Evolutionary conservation across 2,797 vertebrate genomes (phyloP).

Genomic region (Setipinna tenuifilis): DNA sequence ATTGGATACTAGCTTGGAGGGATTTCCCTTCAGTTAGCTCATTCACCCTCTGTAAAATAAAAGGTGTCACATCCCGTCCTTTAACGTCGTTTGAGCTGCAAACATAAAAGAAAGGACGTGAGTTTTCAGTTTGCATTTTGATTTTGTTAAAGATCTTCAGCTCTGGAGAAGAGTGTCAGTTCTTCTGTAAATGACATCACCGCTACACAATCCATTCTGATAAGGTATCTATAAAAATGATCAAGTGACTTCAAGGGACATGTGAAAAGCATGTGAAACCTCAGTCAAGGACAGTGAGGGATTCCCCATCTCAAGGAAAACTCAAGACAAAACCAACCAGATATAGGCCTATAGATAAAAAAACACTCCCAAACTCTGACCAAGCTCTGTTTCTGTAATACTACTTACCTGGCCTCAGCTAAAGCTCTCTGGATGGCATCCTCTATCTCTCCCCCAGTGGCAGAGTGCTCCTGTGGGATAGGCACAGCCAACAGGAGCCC

Average conservation of each 20-base stretch:
- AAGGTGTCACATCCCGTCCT: conserved; percentile 88
- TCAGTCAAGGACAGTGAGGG: background rate
- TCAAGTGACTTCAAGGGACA: background rate
- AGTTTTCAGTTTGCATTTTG: background rate
- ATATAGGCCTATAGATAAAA: too few relatives aligned
- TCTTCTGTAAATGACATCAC: too few relatives aligned
- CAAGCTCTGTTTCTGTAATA: background rate
- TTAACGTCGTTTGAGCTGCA: conserved; percentile 74
- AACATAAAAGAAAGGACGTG: conserved; percentile 26
- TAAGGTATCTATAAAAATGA: background rate
- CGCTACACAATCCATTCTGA: background rate
- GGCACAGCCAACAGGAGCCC: conserved; percentile 88
- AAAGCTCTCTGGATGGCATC: conserved; percentile 80
- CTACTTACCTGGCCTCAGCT: conserved; percentile 76
- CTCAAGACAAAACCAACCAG: too few relatives aligned
- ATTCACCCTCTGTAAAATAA: conserved; percentile 80
- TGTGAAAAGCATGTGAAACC: background rate
- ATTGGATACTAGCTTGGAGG: conserved; percentile 87
- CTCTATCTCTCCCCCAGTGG: conserved; percentile 78
- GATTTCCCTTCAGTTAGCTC: conserved; percentile 84
- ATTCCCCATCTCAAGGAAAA: background rate
- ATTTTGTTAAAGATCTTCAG: too few relatives aligned
- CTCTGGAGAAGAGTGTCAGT: too few relatives aligned
- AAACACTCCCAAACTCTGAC: background rate
- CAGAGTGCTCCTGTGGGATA: conserved; percentile 79